Conservation (phyloP, 2,113 vertebrate species). For the Mystacornis crossleyi region DNA sequence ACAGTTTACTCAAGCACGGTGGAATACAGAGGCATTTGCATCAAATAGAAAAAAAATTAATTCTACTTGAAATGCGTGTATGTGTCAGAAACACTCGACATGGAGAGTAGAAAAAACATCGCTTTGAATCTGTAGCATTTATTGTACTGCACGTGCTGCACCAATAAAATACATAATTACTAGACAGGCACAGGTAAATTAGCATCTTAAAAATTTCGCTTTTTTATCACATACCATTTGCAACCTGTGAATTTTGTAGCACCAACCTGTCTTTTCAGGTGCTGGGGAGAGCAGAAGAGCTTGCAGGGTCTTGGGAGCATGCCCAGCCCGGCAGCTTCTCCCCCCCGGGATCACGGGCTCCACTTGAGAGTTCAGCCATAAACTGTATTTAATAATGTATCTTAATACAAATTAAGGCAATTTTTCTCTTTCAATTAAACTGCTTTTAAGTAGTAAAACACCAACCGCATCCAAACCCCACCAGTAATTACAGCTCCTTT, state of each 20-base stretch:
- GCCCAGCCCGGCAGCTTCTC: not conserved
- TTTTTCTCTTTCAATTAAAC: not conserved
- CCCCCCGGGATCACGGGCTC: not conserved
- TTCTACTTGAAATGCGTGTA: constrained; percentile 50
- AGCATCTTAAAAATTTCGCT: constrained; percentile 28
- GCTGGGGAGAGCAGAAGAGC: not conserved
- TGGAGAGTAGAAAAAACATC: constrained; percentile 11
- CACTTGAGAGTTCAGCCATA: not conserved
- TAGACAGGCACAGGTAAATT: constrained; percentile 34
- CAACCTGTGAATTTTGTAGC: not conserved
- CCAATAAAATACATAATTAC: constrained; percentile 55
- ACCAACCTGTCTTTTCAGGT: not conserved
- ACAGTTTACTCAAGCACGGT: constrained; percentile 34
- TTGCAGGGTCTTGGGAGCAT: not conserved
- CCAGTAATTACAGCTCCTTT: not conserved
- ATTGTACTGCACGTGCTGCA: constrained; percentile 4
- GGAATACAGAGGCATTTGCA: constrained; percentile 56
- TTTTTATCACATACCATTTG: not conserved
- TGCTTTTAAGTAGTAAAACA: not conserved
- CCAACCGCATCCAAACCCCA: not conserved
- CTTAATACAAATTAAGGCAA: constrained; percentile 14
- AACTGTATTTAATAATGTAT: constrained; percentile 1
- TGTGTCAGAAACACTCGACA: constrained; percentile 53
- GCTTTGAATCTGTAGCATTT: constrained; percentile 50
- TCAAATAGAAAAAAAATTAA: constrained; percentile 43